phyloP scores from a whole-genome alignment of 2,888 invertebrate species.

The Mycalesis mineus region DNA sequence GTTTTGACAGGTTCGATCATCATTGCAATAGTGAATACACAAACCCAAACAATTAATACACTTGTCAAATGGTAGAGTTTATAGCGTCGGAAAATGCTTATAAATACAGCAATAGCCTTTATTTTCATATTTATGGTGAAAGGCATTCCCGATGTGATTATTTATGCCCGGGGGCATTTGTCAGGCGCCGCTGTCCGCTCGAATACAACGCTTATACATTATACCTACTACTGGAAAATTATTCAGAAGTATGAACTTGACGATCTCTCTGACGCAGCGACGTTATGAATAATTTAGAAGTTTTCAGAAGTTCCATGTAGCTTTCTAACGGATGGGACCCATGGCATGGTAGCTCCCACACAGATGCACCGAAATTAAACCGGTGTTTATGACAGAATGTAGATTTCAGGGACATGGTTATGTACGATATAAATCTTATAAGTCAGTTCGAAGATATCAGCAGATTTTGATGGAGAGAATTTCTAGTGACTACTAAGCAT shows the following conservation, averaged over 20 bases:
- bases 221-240: neutral
- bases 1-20: neutral
- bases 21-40: neutral
- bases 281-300: too few relatives aligned
- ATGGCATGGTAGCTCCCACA: too few relatives aligned
- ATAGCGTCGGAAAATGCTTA: slow-evolving; percentile 27
- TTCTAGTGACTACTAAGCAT: too few relatives aligned
- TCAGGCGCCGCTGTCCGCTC: slow-evolving; percentile 20
- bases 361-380: too few relatives aligned
- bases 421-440: too few relatives aligned
- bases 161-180: slow-evolving; percentile 24
- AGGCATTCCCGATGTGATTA: slow-evolving; percentile 26
- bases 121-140: slow-evolving; percentile 31
- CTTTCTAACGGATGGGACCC: too few relatives aligned
- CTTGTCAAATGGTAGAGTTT: slow-evolving; percentile 24
- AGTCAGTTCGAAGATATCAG: too few relatives aligned
- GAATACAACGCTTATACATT: slow-evolving; percentile 17
- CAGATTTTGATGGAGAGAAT: too few relatives aligned
- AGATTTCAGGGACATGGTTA: too few relatives aligned
- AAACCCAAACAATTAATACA: slow-evolving; percentile 20
- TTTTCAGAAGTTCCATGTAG: too few relatives aligned
- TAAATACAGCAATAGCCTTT: slow-evolving; percentile 25
- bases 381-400: too few relatives aligned
- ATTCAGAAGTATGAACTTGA: neutral
- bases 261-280: neutral